Conservation (phyloP, 2,113 vertebrate genomes). For the Turdus rufiventris region DNA sequence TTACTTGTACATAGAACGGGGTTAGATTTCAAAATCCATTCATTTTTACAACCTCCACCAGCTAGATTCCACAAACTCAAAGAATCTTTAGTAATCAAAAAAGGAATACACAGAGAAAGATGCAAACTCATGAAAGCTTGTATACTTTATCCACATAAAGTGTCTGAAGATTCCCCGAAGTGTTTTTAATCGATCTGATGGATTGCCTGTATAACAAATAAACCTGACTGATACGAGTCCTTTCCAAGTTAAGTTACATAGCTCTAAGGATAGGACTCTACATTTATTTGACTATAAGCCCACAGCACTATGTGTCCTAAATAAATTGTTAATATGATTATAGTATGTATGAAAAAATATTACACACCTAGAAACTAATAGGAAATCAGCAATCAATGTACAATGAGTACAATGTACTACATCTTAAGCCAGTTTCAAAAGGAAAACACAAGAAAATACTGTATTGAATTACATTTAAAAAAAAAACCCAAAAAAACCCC, state of each 20-base stretch:
- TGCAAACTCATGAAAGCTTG: not conserved
- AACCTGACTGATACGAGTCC: not conserved
- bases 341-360: not conserved
- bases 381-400: not conserved
- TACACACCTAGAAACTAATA: not conserved
- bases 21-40: not conserved
- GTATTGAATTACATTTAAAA: not conserved
- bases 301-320: not conserved
- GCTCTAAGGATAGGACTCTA: not conserved
- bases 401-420: not conserved
- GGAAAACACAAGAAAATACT: not conserved
- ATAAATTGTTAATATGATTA: not conserved
- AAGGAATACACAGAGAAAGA: not conserved
- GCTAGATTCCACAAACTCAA: not conserved
- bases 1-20: not conserved
- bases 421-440: not conserved
- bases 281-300: not conserved
- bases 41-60: not conserved
- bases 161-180: not conserved
- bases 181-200: not conserved
- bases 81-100: not conserved
- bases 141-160: not conserved
- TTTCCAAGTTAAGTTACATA: not conserved
- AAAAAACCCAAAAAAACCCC: too few relatives aligned
- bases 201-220: not conserved